Evolutionary conservation across 2,113 vertebrate species (phyloP).

Genomic region (Sus scrofa): T2T-Sscrofa CM000826.6:136572001-136572500

Average conservation of each 20-base stretch:
- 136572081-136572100: not conserved
- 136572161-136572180: not conserved
- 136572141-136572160: not conserved
- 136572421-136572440: not conserved
- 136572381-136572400: not conserved
- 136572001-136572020: too few species aligned
- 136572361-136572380: not conserved
- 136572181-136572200: not conserved
- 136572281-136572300: not conserved
- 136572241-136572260: not conserved
- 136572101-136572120: not conserved
- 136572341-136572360: conserved; percentile 39
- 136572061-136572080: not conserved
- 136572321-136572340: conserved; percentile 4
- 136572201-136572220: not conserved
- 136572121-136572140: not conserved
- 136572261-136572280: not conserved
- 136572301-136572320: not conserved
- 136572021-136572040: not conserved
- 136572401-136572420: conserved; percentile 41
- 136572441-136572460: conserved; percentile 17
- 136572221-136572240: too few species aligned
- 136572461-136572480: conserved; percentile 57
- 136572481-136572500: conserved; percentile 63
- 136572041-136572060: not conserved